Conservation (phyloP, 2,797 vertebrate genomes). For the Varecia variegata region DNA sequence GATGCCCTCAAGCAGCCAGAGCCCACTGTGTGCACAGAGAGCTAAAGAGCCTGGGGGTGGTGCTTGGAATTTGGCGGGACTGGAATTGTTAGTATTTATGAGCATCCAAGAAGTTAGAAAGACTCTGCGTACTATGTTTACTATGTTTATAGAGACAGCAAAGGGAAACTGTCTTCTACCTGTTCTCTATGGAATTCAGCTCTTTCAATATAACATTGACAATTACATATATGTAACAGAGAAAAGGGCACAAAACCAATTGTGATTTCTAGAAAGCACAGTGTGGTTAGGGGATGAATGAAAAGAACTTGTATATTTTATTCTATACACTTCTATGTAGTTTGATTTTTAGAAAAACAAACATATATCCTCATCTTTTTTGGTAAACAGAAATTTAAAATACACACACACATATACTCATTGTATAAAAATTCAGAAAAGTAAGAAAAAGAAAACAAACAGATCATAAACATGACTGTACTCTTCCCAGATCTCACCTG, state of each 20-base stretch:
- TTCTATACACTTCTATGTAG: not conserved
- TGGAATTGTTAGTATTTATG: not conserved
- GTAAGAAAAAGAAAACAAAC: slow-evolving; percentile 36
- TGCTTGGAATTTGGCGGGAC: not conserved
- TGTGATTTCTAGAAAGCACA: not conserved
- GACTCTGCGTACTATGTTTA: not conserved
- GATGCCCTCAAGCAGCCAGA: not conserved
- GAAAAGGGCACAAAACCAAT: not conserved
- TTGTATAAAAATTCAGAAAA: slow-evolving; percentile 32
- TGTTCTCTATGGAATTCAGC: not conserved
- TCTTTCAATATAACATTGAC: not conserved
- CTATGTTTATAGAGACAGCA: not conserved
- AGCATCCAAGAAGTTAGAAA: not conserved
- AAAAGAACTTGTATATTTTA: not conserved
- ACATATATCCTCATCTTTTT: not conserved
- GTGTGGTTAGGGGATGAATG: not conserved
- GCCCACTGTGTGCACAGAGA: not conserved
- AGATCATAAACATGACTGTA: not conserved
- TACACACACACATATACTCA: not conserved
- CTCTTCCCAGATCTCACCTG: not conserved
- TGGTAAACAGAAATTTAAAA: slow-evolving; percentile 24
- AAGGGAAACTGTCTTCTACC: not conserved
- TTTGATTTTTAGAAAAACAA: not conserved
- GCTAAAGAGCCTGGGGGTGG: not conserved
- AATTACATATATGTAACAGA: not conserved